Percentiles rank a stretch among this genome's conserved stretches.
These are phyloP conservation scores for Calypte anna DNA, from an alignment of 2,113 vertebrate species.

Conservation along the genomic window DNA sequence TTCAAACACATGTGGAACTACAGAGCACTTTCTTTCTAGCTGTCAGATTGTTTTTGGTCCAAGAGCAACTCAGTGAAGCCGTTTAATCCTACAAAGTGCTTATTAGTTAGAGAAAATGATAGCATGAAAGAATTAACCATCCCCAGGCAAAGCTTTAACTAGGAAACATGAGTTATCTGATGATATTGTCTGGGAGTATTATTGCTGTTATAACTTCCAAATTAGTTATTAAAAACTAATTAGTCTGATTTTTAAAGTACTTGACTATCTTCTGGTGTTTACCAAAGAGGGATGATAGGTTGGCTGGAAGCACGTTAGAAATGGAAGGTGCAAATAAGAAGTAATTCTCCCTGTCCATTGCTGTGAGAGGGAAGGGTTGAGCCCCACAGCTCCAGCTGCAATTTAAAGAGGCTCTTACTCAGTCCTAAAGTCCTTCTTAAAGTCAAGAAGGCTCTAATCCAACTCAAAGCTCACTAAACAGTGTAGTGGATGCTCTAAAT, in stretches of 20 bases:
- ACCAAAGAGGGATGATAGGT: neutral
- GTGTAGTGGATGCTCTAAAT: neutral
- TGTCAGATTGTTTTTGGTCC: slow-evolving; percentile 53
- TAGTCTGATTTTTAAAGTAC: slow-evolving; percentile 13
- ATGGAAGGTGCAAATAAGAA: neutral
- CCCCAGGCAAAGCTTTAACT: slow-evolving; percentile 38
- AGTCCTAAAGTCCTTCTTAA: neutral
- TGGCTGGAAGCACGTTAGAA: neutral
- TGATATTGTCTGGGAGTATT: slow-evolving; percentile 14
- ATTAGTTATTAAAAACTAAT: slow-evolving; percentile 50
- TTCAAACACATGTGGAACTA: slow-evolving; percentile 29
- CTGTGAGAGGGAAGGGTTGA: neutral
- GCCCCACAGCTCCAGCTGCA: slow-evolving; percentile 17
- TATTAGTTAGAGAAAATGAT: slow-evolving; percentile 57
- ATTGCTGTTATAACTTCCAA: slow-evolving; percentile 40
- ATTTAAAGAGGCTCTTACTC: neutral
- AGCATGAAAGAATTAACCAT: slow-evolving; percentile 64
- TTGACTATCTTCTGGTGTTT: neutral
- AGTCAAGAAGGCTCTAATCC: neutral
- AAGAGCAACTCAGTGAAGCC: slow-evolving; percentile 46
- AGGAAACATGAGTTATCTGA: neutral
- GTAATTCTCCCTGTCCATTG: neutral
- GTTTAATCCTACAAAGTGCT: slow-evolving; percentile 65
- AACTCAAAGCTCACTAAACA: slow-evolving; percentile 20
- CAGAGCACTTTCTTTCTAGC: slow-evolving; percentile 1